Percentiles rank a stretch among this genome's conserved stretches.
Evolutionary conservation across 2,113 vertebrate species (phyloP).

Genomic region (Sinocyclocheilus rhinocerous): DNA sequence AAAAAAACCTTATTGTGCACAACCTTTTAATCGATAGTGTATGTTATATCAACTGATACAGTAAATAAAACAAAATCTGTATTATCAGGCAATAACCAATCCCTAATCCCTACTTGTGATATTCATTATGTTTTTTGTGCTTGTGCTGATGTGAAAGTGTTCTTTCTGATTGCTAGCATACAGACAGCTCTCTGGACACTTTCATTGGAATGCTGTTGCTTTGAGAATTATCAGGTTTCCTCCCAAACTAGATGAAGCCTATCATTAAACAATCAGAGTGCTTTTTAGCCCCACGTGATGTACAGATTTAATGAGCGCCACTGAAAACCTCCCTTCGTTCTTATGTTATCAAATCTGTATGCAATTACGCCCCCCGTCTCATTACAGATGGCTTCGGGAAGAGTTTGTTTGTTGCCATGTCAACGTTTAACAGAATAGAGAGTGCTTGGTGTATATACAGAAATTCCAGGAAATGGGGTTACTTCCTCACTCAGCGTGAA

Average conservation of each 20-base stretch:
- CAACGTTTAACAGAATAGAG: slow-evolving; percentile 51
- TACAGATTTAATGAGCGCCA: slow-evolving; percentile 55
- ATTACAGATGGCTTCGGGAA: slow-evolving; percentile 44
- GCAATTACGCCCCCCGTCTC: slow-evolving; percentile 17
- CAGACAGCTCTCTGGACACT: slow-evolving; percentile 18
- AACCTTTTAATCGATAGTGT: neutral
- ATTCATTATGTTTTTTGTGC: neutral
- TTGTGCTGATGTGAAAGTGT: slow-evolving; percentile 33
- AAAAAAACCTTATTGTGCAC: neutral
- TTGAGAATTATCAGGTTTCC: slow-evolving; percentile 51
- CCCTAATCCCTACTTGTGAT: neutral
- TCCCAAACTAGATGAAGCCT: slow-evolving; percentile 53
- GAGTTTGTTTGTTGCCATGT: slow-evolving; percentile 71
- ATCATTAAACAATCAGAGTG: slow-evolving; percentile 34
- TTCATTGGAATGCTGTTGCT: slow-evolving; percentile 44
- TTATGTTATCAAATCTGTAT: slow-evolving; percentile 15
- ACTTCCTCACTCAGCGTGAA: slow-evolving; percentile 79
- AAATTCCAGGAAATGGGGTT: slow-evolving; percentile 79
- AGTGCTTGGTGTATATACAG: slow-evolving; percentile 61
- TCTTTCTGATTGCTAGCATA: neutral
- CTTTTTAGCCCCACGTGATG: neutral
- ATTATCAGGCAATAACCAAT: neutral
- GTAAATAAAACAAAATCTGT: neutral
- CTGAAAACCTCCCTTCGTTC: slow-evolving; percentile 56
- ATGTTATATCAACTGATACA: neutral